Percentiles rank a stretch among this genome's conserved stretches.
phyloP scores from a whole-genome alignment of 2,888 invertebrate species.

The Harmothoe impar region DNA sequence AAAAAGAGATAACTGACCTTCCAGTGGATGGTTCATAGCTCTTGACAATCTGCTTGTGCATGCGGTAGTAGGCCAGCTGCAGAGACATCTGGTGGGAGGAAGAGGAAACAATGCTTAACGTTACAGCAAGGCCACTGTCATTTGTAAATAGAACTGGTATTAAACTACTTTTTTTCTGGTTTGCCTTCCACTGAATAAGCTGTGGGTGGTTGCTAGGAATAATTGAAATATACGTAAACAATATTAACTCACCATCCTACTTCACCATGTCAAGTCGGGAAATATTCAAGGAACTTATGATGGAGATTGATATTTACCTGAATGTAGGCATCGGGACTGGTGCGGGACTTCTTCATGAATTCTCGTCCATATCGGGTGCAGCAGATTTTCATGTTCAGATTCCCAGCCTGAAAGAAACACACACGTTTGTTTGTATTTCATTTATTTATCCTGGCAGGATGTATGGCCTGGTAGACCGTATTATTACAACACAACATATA shows the following conservation, averaged over 20 bases:
- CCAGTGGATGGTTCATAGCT: slow-evolving; percentile 78
- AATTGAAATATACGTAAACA: no score
- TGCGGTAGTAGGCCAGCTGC: slow-evolving; percentile 85
- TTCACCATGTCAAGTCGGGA: no score
- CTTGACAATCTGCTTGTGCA: slow-evolving; percentile 83
- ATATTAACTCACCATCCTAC: no score
- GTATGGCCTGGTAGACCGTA: no score
- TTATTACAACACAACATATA: not conserved
- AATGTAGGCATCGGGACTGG: slow-evolving; percentile 78
- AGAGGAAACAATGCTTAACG: not conserved
- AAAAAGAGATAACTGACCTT: slow-evolving; percentile 71
- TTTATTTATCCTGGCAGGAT: no score
- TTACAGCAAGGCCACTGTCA: not conserved
- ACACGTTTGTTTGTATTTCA: no score
- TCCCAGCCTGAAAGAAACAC: slow-evolving; percentile 68
- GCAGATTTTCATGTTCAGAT: slow-evolving; percentile 71
- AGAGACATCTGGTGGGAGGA: slow-evolving; percentile 85
- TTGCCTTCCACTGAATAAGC: no score
- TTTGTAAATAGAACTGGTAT: no score
- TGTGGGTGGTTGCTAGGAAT: no score
- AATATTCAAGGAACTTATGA: no score
- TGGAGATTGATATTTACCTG: slow-evolving; percentile 71
- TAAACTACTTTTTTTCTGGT: no score
- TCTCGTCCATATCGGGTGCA: slow-evolving; percentile 76
- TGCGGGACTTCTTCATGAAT: slow-evolving; percentile 75